A percentile compares a stretch with the other conserved stretches of the same genome.
Evolutionary conservation across 2,888 invertebrate genomes (phyloP).

Genomic region (Amblyjoppa fuscipennis): DNA sequence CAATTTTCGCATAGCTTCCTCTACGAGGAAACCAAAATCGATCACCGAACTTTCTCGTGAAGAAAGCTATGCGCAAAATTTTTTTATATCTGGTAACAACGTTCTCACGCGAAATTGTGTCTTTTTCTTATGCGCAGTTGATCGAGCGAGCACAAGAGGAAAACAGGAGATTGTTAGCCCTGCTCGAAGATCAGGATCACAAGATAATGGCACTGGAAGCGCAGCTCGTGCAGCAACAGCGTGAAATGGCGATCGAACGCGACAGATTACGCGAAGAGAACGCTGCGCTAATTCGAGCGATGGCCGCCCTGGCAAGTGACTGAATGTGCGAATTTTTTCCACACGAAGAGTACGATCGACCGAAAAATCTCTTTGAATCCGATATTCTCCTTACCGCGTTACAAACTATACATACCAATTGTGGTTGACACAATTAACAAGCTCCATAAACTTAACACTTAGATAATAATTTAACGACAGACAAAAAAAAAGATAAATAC

Average conservation of each 20-base stretch:
- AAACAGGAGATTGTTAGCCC: constrained; percentile 82
- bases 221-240: constrained; percentile 81
- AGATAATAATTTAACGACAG: constrained; percentile 52
- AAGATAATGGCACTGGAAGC: constrained; percentile 83
- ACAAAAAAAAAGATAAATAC: not conserved
- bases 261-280: constrained; percentile 83
- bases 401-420: constrained; percentile 30
- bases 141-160: constrained; percentile 84
- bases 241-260: constrained; percentile 81
- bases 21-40: no score
- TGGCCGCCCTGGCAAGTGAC: constrained; percentile 82
- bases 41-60: no score
- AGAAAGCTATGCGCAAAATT: not conserved
- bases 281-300: constrained; percentile 82
- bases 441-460: constrained; percentile 47
- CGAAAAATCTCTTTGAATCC: constrained; percentile 52
- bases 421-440: constrained; percentile 51
- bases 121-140: constrained; percentile 73
- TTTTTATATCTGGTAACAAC: not conserved
- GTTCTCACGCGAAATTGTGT: not conserved
- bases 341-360: constrained; percentile 24
- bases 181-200: constrained; percentile 84
- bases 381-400: constrained; percentile 46
- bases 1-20: no score
- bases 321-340: constrained; percentile 58